phyloP scores from a whole-genome alignment of 2,797 vertebrate species.

The Arnoldichthys spilopterus region DNA sequence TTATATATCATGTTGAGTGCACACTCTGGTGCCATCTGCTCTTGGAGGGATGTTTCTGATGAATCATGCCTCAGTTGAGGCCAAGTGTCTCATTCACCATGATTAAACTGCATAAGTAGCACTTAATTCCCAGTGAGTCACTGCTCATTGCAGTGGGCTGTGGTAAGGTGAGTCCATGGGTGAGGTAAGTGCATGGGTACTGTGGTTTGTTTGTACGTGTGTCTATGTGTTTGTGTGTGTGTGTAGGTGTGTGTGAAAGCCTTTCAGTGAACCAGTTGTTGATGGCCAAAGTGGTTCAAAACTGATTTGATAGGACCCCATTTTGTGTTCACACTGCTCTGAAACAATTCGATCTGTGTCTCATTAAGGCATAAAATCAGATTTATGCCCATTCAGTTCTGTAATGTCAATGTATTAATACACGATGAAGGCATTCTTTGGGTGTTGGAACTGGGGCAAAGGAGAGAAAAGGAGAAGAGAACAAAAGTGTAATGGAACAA shows the following conservation, averaged over 20 bases:
- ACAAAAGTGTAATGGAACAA: conserved; percentile 58
- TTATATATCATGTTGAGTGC: not conserved
- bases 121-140: conserved; percentile 37
- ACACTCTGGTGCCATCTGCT: not conserved
- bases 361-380: not conserved
- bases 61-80: conserved; percentile 7
- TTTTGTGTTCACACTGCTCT: not conserved
- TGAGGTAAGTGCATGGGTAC: not conserved
- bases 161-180: conserved; percentile 32
- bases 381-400: not conserved
- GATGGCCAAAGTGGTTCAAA: not conserved
- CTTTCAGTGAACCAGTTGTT: not conserved
- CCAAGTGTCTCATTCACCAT: conserved; percentile 8
- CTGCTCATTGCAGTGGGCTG: conserved; percentile 30
- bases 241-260: not conserved
- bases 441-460: conserved; percentile 34
- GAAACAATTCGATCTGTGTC: not conserved
- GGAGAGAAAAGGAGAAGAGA: conserved; percentile 41
- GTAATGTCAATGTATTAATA: not conserved
- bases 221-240: not conserved
- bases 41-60: conserved; percentile 1
- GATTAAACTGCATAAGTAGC: conserved; percentile 33
- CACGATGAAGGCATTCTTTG: conserved; percentile 53
- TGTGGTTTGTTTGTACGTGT: conserved; percentile 26
- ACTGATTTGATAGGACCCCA: not conserved